Percentiles rank a stretch among this genome's conserved stretches.
Evolutionary conservation across 1,140 invertebrate species (phyloP).

Genomic region (Drosophila bocqueti): DNA sequence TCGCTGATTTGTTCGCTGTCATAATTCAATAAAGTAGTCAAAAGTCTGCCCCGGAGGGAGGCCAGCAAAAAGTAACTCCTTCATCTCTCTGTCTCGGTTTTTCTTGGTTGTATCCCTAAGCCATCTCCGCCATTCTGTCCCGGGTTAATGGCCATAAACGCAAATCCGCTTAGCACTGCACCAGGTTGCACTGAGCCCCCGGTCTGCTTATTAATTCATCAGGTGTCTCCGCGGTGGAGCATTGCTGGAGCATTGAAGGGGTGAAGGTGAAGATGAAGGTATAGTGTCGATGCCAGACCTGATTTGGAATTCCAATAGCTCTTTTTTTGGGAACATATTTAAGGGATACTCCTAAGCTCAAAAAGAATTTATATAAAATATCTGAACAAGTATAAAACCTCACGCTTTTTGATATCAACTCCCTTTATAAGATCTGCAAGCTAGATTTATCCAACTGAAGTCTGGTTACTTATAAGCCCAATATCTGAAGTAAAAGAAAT

Average conservation of each 20-base stretch:
- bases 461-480: not conserved
- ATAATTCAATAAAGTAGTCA: conserved; percentile 84
- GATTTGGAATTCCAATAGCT: not conserved
- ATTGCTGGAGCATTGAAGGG: not conserved
- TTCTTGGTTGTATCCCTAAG: too few species aligned
- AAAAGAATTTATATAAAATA: not conserved
- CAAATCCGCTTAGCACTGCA: conserved; percentile 51
- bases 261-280: not conserved
- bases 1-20: conserved; percentile 84
- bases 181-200: conserved; percentile 6
- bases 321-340: not conserved
- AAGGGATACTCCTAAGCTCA: not conserved
- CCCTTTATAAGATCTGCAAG: not conserved
- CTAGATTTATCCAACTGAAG: not conserved
- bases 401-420: not conserved
- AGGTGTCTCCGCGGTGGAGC: conserved; percentile 1
- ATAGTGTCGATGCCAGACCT: too few species aligned
- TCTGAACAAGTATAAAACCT: not conserved
- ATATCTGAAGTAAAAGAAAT: not conserved
- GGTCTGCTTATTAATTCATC: conserved; percentile 44
- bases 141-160: conserved; percentile 49
- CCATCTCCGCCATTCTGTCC: not conserved
- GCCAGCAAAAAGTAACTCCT: conserved; percentile 44
- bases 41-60: conserved; percentile 54
- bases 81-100: not conserved